Evolutionary conservation across 2,888 invertebrate genomes (phyloP).

Genomic region (Trimorus sp.): DNA sequence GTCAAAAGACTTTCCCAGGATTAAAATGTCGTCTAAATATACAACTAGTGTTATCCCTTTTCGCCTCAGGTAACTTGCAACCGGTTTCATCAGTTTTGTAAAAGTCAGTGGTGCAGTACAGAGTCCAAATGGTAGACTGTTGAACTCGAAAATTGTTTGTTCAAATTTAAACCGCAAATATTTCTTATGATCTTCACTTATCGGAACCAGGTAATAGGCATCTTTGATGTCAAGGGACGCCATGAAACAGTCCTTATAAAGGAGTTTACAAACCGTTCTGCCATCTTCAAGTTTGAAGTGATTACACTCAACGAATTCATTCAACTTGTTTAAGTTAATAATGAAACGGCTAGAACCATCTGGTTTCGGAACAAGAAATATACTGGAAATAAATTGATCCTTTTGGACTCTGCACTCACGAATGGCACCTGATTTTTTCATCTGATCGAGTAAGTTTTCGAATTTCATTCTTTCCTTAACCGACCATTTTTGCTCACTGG

Average conservation of each 20-base stretch:
- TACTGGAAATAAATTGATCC: slow-evolving; percentile 41
- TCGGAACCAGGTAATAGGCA: slow-evolving; percentile 30
- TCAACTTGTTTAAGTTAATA: slow-evolving; percentile 21
- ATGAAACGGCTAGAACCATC: slow-evolving; percentile 43
- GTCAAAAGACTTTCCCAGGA: slow-evolving; percentile 11
- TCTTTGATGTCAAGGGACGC: slow-evolving; percentile 41
- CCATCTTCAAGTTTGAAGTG: slow-evolving; percentile 59
- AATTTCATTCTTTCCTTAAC: background rate
- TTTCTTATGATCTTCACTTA: slow-evolving; percentile 48
- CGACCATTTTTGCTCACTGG: slow-evolving; percentile 11
- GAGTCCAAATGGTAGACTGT: slow-evolving; percentile 63
- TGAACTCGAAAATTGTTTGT: slow-evolving; percentile 51
- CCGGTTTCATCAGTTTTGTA: slow-evolving; percentile 53
- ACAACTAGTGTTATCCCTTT: slow-evolving; percentile 21
- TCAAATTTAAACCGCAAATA: slow-evolving; percentile 61
- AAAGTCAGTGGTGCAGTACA: slow-evolving; percentile 43
- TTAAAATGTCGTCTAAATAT: slow-evolving; percentile 55
- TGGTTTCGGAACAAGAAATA: slow-evolving; percentile 35
- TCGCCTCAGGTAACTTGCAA: slow-evolving; percentile 31
- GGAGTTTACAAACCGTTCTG: slow-evolving; percentile 45
- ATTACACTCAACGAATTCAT: slow-evolving; percentile 26
- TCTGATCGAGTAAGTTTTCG: background rate
- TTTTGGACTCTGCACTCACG: slow-evolving; percentile 6
- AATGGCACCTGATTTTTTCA: slow-evolving; percentile 28
- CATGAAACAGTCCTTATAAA: slow-evolving; percentile 31